phyloP scores from a whole-genome alignment of 2,888 invertebrate genomes.

The Agapetus fuscipes region DNA sequence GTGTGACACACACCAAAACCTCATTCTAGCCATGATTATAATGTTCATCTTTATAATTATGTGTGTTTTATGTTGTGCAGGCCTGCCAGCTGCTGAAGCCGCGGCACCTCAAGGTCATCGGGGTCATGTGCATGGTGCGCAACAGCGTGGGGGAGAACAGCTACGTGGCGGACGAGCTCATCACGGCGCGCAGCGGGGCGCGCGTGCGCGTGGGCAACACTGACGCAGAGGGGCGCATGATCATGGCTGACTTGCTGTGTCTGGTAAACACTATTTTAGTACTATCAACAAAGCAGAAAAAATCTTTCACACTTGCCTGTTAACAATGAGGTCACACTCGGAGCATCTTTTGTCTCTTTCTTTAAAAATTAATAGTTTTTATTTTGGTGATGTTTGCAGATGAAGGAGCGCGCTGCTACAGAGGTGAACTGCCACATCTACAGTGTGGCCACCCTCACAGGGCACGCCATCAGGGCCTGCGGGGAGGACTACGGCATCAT shows the following conservation, averaged over 20 bases:
- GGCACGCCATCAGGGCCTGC: constrained; percentile 64
- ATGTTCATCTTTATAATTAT: too few species aligned
- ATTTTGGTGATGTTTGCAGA: constrained; percentile 29
- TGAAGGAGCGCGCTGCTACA: constrained; percentile 58
- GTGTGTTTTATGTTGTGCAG: too few species aligned
- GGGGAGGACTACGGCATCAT: constrained; percentile 67
- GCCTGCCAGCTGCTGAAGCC: constrained; percentile 56
- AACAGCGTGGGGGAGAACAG: constrained; percentile 84
- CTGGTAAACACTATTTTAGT: constrained; percentile 46
- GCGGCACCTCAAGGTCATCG: constrained; percentile 66
- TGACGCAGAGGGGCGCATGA: constrained; percentile 92
- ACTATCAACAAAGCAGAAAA: too few species aligned
- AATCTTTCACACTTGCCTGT: too few species aligned
- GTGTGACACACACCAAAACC: too few species aligned
- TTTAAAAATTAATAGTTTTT: background rate
- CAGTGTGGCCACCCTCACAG: constrained; percentile 85
- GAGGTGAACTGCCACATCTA: constrained; percentile 75
- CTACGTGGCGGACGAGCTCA: constrained; percentile 86
- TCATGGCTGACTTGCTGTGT: constrained; percentile 82
- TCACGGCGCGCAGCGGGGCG: constrained; percentile 72
- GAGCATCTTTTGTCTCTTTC: background rate
- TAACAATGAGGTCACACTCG: too few species aligned
- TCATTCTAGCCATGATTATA: too few species aligned
- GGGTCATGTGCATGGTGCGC: constrained; percentile 74
- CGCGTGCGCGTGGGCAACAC: constrained; percentile 86